Conservation (phyloP, 2,113 vertebrate species). For the Rhadina sibilatrix region DNA sequence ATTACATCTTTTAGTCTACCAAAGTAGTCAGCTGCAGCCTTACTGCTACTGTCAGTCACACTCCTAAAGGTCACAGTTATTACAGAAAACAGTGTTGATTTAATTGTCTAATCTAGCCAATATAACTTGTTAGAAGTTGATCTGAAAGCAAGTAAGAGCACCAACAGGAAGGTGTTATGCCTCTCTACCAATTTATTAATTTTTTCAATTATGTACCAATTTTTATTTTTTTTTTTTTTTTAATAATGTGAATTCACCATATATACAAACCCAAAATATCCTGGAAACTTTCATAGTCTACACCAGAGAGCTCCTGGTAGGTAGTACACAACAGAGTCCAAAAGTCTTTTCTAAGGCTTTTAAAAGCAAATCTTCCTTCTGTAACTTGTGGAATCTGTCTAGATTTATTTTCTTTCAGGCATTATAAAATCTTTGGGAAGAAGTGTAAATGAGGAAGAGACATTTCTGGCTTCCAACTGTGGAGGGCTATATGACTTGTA, state of each 20-base stretch:
- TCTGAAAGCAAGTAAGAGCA: background rate
- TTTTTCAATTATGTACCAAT: background rate
- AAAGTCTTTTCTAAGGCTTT: background rate
- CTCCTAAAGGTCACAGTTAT: background rate
- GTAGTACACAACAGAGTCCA: background rate
- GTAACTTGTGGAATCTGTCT: background rate
- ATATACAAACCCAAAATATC: background rate
- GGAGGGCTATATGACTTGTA: background rate
- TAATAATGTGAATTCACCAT: background rate
- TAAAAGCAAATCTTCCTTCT: background rate
- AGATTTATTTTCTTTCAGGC: background rate
- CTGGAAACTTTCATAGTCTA: background rate
- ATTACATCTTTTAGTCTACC: background rate
- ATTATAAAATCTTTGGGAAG: background rate
- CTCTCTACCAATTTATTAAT: background rate
- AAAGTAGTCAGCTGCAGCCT: background rate
- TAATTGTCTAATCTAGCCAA: background rate
- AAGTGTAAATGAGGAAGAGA: background rate
- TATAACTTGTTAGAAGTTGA: background rate
- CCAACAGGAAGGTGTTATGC: background rate
- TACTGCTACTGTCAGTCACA: background rate
- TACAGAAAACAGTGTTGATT: background rate
- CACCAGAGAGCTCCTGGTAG: background rate
- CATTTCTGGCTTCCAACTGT: background rate
- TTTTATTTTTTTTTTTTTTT: background rate